A percentile compares a stretch with the other conserved stretches of the same genome.
phyloP scores from a whole-genome alignment of 2,797 vertebrate species.

The Sylvia borin region DNA sequence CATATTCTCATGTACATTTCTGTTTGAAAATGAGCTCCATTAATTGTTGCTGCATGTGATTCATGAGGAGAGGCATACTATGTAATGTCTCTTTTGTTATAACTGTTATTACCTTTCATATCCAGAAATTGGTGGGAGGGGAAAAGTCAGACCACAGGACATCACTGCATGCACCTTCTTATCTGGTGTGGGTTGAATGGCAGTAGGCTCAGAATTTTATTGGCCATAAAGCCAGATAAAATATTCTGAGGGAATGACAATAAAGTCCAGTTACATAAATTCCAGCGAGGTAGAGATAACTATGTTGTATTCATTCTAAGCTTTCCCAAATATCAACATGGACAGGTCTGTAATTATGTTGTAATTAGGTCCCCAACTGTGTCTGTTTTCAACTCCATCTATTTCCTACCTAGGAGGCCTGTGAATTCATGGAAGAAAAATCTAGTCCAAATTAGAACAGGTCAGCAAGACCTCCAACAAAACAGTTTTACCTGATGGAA shows the following conservation, averaged over 20 bases:
- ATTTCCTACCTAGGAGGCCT: background rate
- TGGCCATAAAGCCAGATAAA: background rate
- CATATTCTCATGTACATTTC: background rate
- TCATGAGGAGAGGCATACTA: background rate
- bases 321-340: background rate
- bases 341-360: background rate
- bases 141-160: background rate
- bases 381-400: background rate
- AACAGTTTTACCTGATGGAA: background rate
- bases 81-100: background rate
- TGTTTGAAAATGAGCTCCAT: background rate
- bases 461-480: background rate
- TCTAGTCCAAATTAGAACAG: background rate
- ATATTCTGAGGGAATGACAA: background rate
- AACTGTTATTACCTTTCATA: background rate
- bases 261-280: background rate
- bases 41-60: background rate
- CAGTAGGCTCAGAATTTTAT: background rate
- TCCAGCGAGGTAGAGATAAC: background rate
- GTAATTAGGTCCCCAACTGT: background rate
- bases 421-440: background rate
- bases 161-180: background rate
- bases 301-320: background rate
- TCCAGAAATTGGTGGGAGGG: background rate
- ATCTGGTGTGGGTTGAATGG: background rate